Percentiles rank a stretch among this genome's conserved stretches.
Conservation (phyloP, 2,888 invertebrate genomes). For the Leucania comma region DNA sequence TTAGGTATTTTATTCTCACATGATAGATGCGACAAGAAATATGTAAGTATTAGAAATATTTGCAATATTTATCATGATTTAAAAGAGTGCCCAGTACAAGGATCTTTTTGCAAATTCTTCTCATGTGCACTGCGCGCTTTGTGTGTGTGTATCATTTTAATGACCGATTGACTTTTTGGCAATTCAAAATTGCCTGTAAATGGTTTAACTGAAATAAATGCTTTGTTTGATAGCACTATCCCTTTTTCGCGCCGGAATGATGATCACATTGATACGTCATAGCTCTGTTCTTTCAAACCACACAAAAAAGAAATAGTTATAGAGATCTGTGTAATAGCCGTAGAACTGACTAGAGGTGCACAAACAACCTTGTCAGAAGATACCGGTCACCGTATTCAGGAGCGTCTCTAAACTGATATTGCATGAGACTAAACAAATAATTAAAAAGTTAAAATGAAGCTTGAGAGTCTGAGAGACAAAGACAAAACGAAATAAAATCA, state of each 20-base stretch:
- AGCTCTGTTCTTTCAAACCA: background rate
- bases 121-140: too few relatives aligned
- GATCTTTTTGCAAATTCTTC: too few relatives aligned
- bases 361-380: constrained; percentile 1
- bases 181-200: too few relatives aligned
- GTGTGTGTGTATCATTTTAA: too few relatives aligned
- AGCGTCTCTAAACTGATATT: background rate
- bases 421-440: background rate
- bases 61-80: too few relatives aligned
- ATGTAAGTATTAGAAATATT: too few relatives aligned
- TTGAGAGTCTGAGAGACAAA: background rate
- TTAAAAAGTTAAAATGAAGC: background rate
- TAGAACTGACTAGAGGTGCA: constrained; percentile 45
- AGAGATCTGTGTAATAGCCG: constrained; percentile 28
- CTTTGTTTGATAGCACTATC: background rate
- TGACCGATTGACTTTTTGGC: too few relatives aligned
- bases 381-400: background rate
- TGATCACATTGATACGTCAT: background rate
- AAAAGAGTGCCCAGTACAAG: too few relatives aligned
- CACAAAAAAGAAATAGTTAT: constrained; percentile 3
- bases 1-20: too few relatives aligned
- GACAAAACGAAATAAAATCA: background rate
- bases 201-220: too few relatives aligned
- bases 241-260: background rate
- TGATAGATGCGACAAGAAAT: too few relatives aligned